A percentile compares a stretch with the other conserved stretches of the same genome.
These are phyloP conservation scores for Alaudala cheleensis DNA, from an alignment of 2,113 vertebrate genomes.

Conservation along the genomic window DNA sequence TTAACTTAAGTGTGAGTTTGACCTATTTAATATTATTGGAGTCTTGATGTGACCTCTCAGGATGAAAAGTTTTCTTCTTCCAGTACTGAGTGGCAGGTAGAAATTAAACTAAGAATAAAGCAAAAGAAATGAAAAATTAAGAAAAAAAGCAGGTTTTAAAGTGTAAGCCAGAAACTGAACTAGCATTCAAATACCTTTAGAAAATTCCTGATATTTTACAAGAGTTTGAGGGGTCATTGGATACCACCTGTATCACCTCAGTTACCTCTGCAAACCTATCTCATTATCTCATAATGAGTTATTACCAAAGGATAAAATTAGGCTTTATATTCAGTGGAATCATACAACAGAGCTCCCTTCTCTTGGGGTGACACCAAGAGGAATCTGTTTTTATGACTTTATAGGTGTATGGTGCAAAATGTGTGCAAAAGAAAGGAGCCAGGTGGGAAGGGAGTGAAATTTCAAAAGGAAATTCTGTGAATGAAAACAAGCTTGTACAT, in stretches of 20 bases:
- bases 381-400: not conserved
- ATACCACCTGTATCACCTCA: fast-evolving
- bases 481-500: not conserved
- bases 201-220: not conserved
- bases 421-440: not conserved
- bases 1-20: not conserved
- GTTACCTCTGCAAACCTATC: not conserved
- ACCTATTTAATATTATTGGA: not conserved
- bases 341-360: not conserved
- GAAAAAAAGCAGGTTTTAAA: not conserved
- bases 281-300: not conserved
- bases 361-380: not conserved
- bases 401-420: not conserved
- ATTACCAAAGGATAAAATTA: not conserved
- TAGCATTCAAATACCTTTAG: not conserved
- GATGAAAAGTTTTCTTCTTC: not conserved
- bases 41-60: not conserved
- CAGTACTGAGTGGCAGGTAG: not conserved
- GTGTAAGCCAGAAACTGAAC: not conserved
- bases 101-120: not conserved
- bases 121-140: not conserved
- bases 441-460: not conserved
- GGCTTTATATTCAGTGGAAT: not conserved
- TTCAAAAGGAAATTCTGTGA: not conserved
- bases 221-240: not conserved